A percentile compares a stretch with the other conserved stretches of the same genome.
Conservation (phyloP, 2,113 vertebrate genomes). For the Monarcha castaneiventris region DNA sequence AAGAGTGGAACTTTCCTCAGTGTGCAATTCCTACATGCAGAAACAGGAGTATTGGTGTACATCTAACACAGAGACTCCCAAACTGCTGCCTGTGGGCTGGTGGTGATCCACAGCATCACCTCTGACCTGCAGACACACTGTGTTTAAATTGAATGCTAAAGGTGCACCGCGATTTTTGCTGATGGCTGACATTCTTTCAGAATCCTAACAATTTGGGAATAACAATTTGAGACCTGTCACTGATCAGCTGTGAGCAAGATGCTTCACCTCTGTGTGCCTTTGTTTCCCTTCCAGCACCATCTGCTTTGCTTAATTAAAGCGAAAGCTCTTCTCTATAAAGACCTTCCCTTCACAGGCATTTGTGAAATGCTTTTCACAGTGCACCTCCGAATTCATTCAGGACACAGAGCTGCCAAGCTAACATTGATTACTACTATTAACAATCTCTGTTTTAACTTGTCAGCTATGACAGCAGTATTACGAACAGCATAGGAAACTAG, state of each 20-base stretch:
- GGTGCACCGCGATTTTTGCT: neutral
- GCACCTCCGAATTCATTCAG: constrained; percentile 3
- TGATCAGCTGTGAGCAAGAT: constrained; percentile 51
- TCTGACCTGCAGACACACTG: neutral
- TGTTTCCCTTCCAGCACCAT: constrained; percentile 47
- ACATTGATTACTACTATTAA: neutral
- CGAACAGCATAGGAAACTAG: neutral
- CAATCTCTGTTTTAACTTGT: constrained; percentile 3
- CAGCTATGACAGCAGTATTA: neutral
- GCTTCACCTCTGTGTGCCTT: constrained; percentile 30
- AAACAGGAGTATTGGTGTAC: neutral
- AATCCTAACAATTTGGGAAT: neutral
- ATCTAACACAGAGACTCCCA: neutral
- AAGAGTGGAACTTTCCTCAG: neutral
- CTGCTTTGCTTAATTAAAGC: constrained; percentile 52
- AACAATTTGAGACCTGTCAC: neutral
- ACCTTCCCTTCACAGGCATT: constrained; percentile 34
- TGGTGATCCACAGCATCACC: neutral
- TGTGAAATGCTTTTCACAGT: constrained; percentile 15
- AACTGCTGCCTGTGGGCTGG: neutral
- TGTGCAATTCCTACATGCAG: neutral
- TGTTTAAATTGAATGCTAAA: neutral
- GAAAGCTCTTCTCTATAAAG: neutral
- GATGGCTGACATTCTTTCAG: neutral
- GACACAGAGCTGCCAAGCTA: neutral